These are phyloP conservation scores for Thunnus thynnus DNA, from an alignment of 2,113 vertebrate species.

Conservation along the genomic window DNA sequence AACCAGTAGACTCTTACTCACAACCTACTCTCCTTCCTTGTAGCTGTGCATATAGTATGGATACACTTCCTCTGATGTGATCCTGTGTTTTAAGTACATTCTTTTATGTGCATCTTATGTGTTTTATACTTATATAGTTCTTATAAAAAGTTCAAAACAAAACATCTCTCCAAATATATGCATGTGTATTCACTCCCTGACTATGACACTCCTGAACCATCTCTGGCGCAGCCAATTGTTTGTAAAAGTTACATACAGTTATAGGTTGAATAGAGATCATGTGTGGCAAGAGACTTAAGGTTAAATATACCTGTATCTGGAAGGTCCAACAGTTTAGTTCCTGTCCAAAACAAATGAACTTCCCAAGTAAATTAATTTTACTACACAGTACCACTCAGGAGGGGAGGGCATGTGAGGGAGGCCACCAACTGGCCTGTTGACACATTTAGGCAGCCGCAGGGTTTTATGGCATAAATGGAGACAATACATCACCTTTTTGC, in stretches of 20 bases:
- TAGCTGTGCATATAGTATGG: not conserved
- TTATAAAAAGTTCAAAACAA: no score
- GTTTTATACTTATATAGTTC: not conserved
- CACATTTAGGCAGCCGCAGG: not conserved
- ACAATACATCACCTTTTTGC: not conserved
- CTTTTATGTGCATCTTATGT: constrained; percentile 5
- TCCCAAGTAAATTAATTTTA: no score
- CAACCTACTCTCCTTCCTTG: not conserved
- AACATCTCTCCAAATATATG: no score
- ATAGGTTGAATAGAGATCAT: no score
- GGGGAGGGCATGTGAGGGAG: no score
- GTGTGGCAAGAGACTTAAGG: not conserved
- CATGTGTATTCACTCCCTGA: not conserved
- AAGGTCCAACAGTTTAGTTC: no score
- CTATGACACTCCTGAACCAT: not conserved
- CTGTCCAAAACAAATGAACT: no score
- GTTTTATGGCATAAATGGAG: not conserved
- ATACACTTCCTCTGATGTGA: no score
- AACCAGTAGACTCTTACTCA: constrained; percentile 23
- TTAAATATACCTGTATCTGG: not conserved
- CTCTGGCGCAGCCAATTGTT: not conserved
- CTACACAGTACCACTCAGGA: no score
- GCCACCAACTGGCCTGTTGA: not conserved
- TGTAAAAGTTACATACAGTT: no score
- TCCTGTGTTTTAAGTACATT: not conserved